Percentiles rank a stretch among this genome's conserved stretches.
Evolutionary conservation across 1,140 invertebrate species (phyloP).

Genomic region (Metaphire vulgaris): DNA sequence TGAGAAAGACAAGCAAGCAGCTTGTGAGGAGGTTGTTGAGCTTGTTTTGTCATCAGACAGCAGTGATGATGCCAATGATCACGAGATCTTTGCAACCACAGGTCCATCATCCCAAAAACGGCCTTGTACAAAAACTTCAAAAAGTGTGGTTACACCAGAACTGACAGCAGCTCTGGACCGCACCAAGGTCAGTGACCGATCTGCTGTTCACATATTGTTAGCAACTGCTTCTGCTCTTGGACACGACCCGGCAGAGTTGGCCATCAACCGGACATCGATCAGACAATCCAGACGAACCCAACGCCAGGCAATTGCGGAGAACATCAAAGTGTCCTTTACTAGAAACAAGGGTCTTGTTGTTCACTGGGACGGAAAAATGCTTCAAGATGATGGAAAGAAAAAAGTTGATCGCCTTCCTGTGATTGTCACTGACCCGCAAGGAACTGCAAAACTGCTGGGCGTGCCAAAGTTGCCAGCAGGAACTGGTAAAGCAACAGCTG

Average conservation of each 20-base stretch:
- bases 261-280: constrained; percentile 6
- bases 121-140: too few relatives aligned
- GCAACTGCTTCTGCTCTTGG: background rate
- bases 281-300: background rate
- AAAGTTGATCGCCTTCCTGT: constrained; percentile 13
- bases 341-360: background rate
- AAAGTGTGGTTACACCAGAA: background rate
- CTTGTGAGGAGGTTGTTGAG: background rate
- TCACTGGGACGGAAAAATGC: constrained; percentile 7
- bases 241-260: background rate
- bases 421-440: background rate
- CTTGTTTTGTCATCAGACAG: background rate
- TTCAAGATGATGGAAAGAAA: background rate
- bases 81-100: background rate
- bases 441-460: constrained; percentile 6
- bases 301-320: background rate
- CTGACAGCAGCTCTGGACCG: constrained; percentile 17
- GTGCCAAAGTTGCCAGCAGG: background rate
- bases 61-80: background rate
- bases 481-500: background rate
- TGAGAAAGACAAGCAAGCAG: background rate
- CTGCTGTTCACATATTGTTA: background rate
- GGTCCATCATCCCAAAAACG: background rate
- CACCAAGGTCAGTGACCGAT: constrained; percentile 21
- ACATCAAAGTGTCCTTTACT: background rate